These are phyloP conservation scores for Netelia virgata DNA, from an alignment of 2,888 invertebrate species.

Conservation along the genomic window DNA sequence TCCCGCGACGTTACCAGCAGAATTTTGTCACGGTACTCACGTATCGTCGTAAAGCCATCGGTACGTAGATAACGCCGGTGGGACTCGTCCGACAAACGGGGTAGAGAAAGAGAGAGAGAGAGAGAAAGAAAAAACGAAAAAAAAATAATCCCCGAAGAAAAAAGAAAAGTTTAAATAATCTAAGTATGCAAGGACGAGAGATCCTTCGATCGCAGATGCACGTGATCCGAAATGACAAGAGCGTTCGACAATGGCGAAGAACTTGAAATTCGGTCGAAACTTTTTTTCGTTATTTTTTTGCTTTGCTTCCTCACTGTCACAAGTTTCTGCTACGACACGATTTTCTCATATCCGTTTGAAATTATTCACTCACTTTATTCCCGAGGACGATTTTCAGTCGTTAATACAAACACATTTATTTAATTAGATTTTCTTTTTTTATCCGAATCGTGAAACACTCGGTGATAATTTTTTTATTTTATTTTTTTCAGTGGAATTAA, in stretches of 20 bases:
- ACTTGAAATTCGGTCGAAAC: not conserved
- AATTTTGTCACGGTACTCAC: conserved; percentile 67
- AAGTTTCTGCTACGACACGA: too few relatives aligned
- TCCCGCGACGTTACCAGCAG: conserved; percentile 49
- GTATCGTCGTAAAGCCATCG: conserved; percentile 71
- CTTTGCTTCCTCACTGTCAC: too few relatives aligned
- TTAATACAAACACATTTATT: too few relatives aligned
- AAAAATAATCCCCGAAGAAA: not conserved
- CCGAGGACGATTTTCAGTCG: too few relatives aligned
- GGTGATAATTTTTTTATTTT: too few relatives aligned
- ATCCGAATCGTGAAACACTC: too few relatives aligned
- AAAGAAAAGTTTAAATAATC: too few relatives aligned
- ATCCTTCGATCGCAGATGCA: conserved; percentile 59
- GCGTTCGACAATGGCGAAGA: not conserved
- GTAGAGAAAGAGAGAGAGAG: conserved; percentile 20
- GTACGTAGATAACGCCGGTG: conserved; percentile 34
- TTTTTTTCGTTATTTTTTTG: conserved; percentile 15
- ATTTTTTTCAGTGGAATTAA: too few relatives aligned
- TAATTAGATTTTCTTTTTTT: too few relatives aligned
- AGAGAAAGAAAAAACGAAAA: not conserved
- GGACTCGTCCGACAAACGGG: conserved; percentile 40
- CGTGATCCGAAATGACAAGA: conserved; percentile 62
- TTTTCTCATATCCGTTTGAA: too few relatives aligned
- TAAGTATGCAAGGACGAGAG: too few relatives aligned
- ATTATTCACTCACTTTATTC: too few relatives aligned